Evolutionary conservation across 2,888 invertebrate genomes (phyloP).

Genomic region (Calameuta filiformis): DNA sequence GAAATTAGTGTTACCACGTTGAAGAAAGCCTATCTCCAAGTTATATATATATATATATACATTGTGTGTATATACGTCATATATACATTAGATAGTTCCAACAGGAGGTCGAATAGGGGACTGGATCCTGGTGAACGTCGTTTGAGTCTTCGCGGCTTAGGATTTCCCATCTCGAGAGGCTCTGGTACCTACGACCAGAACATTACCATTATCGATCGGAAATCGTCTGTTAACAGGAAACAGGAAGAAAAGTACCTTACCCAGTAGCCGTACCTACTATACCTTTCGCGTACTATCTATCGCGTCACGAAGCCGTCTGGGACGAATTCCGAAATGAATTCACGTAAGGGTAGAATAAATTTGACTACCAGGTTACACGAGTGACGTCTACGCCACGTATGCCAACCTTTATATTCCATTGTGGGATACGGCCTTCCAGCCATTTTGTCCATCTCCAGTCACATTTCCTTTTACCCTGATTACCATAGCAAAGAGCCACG

Average conservation of each 20-base stretch:
- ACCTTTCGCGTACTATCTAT: not conserved
- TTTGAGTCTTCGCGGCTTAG: not conserved
- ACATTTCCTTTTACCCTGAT: not conserved
- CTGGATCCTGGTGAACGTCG: not conserved
- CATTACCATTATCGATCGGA: not conserved
- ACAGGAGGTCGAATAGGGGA: not conserved
- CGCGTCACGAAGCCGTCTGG: not conserved
- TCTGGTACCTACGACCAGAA: not conserved
- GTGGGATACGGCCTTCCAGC: not conserved
- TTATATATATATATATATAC: not conserved
- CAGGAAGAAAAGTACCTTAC: not conserved
- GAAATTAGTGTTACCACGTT: not conserved
- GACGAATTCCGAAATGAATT: not conserved
- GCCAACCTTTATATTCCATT: not conserved
- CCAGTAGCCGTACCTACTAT: not conserved
- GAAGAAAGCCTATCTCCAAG: not conserved
- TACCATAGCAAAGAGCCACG: not conserved
- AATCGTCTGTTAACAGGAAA: not conserved
- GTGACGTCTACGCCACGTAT: not conserved
- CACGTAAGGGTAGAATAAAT: not conserved
- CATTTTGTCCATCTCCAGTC: not conserved
- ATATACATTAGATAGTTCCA: not conserved
- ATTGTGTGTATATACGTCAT: too few species aligned
- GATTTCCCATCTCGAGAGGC: not conserved
- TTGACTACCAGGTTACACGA: not conserved